Base-by-base conservation (phyloP, 2,888 invertebrate genomes). In the Drosophila trichaetosa region DNA sequence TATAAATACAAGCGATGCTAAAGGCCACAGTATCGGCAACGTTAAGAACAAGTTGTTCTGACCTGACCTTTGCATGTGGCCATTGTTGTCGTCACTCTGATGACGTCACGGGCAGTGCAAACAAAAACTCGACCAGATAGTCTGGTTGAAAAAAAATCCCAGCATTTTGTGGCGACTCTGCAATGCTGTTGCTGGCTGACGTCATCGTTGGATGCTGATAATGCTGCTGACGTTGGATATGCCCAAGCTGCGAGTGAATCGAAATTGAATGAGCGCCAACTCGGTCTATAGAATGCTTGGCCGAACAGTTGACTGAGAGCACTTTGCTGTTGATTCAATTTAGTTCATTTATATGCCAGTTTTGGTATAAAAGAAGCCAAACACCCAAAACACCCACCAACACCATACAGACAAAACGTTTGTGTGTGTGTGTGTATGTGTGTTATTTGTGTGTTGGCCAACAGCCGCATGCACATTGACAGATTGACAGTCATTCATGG, bases 401-500 rank as follows among this genome's bases (percentile, higher is more conserved):
- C 36, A 33, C 51, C 40, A 21, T 69, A 68, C 65, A 73, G 59
- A 69, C 52, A 57, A 59, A 73, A 79, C 61, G 72, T 68, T 75
- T 76, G 61, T 65, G 42, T 65, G 51, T 46, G 21, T 58, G 31
- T 40, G 48, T 58, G 48, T 78, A 58, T 61, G 21, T 60, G 53
- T 54, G 51, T 78, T 40, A 40, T 21, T 21, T 21, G 51, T 80
- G 56, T 78, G 58, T 24, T 42, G 60, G 54, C 27, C 63, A 76
- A 58, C 49, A 68, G 57, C 54, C 76, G 68, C 57, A 53, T 68
- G 76, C 72, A 74, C 73, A 86, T 63, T 87, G 91, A 89, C 82
- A 89, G 86, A 83, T 85, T 90, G 91, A 85, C 90, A 90, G 90
- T 72, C 76, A 82, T 82, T 87, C 86, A 76, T 60, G 82, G 72